Conservation (phyloP, 1,140 invertebrate genomes). For the Idris sp. region DNA sequence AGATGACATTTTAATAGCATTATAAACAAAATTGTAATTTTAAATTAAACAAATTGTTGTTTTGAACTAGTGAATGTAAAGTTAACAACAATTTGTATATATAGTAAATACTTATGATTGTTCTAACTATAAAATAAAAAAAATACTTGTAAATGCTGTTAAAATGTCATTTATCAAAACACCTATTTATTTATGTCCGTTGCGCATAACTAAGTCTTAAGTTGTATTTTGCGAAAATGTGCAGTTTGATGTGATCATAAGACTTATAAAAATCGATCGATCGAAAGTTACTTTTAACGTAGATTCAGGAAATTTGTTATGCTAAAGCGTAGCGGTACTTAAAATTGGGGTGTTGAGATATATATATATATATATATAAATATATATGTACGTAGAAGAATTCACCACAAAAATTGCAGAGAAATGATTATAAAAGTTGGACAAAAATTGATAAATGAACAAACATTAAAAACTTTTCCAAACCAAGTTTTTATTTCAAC, state of each 20-base stretch:
- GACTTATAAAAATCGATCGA: slow-evolving; percentile 31
- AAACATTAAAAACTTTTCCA: too few species aligned
- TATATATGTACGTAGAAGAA: slow-evolving; percentile 40
- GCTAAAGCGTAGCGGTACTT: slow-evolving; percentile 43
- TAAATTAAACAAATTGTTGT: not conserved
- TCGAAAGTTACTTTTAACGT: slow-evolving; percentile 25
- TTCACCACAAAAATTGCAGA: slow-evolving; percentile 32
- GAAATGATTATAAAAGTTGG: slow-evolving; percentile 1
- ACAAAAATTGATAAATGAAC: too few species aligned
- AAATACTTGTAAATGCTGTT: slow-evolving; percentile 5
- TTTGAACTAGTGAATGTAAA: too few species aligned
- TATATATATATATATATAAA: too few species aligned
- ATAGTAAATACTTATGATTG: too few species aligned
- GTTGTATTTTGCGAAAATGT: slow-evolving; percentile 13
- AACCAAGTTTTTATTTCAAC: too few species aligned
- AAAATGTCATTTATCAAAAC: slow-evolving; percentile 2
- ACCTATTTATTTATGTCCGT: slow-evolving; percentile 29
- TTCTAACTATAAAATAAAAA: too few species aligned
- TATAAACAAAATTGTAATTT: not conserved
- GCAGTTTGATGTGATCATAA: slow-evolving; percentile 19
- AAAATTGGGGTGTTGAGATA: slow-evolving; percentile 38
- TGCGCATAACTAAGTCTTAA: slow-evolving; percentile 27
- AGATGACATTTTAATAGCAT: slow-evolving; percentile 15
- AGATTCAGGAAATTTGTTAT: slow-evolving; percentile 39
- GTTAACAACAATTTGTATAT: too few species aligned